Conservation (phyloP, 2,888 invertebrate species). For the Parnassius mnemosyne region DNA sequence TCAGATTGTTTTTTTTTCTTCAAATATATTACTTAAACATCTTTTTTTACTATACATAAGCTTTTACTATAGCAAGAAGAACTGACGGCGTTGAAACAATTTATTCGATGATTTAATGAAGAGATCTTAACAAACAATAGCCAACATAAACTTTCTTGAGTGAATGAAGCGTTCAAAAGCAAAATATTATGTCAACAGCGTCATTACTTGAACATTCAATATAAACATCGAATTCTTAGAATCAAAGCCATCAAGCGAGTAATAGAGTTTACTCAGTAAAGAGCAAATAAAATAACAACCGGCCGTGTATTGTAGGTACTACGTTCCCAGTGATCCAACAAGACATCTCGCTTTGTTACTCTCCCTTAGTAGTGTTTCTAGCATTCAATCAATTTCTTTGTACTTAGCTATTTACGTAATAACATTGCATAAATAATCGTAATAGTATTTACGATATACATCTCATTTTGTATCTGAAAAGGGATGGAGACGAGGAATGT, state of each 20-base stretch:
- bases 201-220: conserved; percentile 69
- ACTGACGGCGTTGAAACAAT: conserved; percentile 31
- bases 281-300: conserved; percentile 75
- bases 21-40: too few species aligned
- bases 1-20: too few species aligned
- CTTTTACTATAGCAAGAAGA: neutral
- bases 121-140: conserved; percentile 54
- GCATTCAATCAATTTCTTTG: conserved; percentile 57
- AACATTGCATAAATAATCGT: neutral
- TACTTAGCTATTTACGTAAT: conserved; percentile 49
- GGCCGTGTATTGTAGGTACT: conserved; percentile 41
- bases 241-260: conserved; percentile 72
- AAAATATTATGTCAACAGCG: conserved; percentile 68
- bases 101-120: conserved; percentile 37
- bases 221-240: conserved; percentile 70
- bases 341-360: conserved; percentile 38
- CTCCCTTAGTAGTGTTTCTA: conserved; percentile 49
- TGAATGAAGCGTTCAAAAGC: conserved; percentile 51
- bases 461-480: too few species aligned
- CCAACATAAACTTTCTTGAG: conserved; percentile 60
- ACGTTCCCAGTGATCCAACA: conserved; percentile 42
- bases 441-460: too few species aligned
- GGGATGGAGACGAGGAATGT: too few species aligned
- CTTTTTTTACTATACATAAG: too few species aligned
- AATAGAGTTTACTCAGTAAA: conserved; percentile 73